These are phyloP conservation scores for Hirudo medicinalis DNA, from an alignment of 1,140 invertebrate genomes.

Conservation along the genomic window DNA sequence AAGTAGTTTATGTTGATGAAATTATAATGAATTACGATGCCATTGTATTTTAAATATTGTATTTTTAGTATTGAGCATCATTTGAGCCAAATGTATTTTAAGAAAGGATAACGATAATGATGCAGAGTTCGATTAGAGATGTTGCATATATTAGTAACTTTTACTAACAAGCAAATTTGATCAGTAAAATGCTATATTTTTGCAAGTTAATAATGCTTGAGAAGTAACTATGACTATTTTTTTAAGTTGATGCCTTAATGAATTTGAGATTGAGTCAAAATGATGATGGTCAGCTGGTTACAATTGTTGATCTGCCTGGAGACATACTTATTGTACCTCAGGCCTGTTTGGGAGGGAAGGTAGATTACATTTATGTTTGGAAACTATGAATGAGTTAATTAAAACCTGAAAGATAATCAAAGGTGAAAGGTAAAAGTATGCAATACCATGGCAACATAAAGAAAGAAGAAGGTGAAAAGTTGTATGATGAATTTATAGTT, in stretches of 20 bases:
- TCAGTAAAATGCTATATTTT: not conserved
- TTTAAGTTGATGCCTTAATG: slow-evolving; percentile 36
- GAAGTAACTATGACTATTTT: slow-evolving; percentile 19
- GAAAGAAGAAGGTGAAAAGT: slow-evolving; percentile 36
- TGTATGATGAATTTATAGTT: slow-evolving; percentile 36
- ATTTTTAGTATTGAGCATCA: too few relatives aligned
- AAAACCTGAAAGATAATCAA: slow-evolving; percentile 14
- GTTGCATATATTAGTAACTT: not conserved
- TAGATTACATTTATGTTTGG: not conserved
- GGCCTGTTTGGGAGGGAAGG: slow-evolving; percentile 40
- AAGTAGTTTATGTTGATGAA: not conserved
- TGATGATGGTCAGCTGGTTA: slow-evolving; percentile 32
- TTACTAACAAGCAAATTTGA: not conserved
- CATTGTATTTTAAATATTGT: not conserved
- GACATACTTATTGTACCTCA: slow-evolving; percentile 44
- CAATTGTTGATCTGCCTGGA: slow-evolving; percentile 37
- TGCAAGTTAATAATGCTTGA: not conserved
- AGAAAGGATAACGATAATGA: too few relatives aligned
- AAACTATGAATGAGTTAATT: not conserved
- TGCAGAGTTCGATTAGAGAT: too few relatives aligned
- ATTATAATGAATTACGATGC: not conserved
- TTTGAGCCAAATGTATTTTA: not conserved
- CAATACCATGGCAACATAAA: slow-evolving; percentile 43
- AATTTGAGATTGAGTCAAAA: slow-evolving; percentile 33
- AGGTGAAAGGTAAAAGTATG: slow-evolving; percentile 40